Evolutionary conservation across 2,113 vertebrate genomes (phyloP), one percentile per base, ranked within the genome.

Genomic region (Syrrhaptes paradoxus): DNA sequence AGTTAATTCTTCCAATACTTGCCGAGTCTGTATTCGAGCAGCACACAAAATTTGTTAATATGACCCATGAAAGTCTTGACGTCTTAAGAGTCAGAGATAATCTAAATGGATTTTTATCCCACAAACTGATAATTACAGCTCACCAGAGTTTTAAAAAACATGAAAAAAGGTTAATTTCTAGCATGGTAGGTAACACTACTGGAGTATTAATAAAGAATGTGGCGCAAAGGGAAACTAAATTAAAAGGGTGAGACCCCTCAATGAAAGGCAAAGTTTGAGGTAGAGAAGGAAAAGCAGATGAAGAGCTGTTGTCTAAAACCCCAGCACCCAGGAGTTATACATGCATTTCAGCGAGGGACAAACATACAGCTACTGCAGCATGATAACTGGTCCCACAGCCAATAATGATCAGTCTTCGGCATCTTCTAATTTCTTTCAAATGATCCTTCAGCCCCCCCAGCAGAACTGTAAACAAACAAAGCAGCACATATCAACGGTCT

Each of bases 361-460:
- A 77, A 98, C 99, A 94, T 95, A 99, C 99, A 31, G 99, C 99
- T 38, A 99, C 98, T 14, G 98, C 99, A 7, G 99, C 99, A 0
- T 99, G 99, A 92, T 99, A 99, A 92, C 99, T 99, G 7, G 99
- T 99, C 58, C 99, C 99, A 88, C 99, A 99, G 95, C 99, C 99
- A 84, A 99, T 99, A 93, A 99, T 79, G 26, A 99, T 99, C 79
- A 99, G 94, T 49, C 99, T 98, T 13, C 99, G 97, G 97, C 99
- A 99, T 17, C 99, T 98, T 92, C 98, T 99, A 87, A 99, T 99
- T 97, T 99, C 99, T 92, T 99, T 99, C 96, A 99, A 79, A 82
- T 99, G 99, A 92, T 99, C 99, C 93, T 99, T 99, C 85, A 99
- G 96, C 41, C 99, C 99, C 0, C 99, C 99, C 32, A 99, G 98